Conservation (phyloP, 2,113 vertebrate genomes). For the Butorides virescens region DNA sequence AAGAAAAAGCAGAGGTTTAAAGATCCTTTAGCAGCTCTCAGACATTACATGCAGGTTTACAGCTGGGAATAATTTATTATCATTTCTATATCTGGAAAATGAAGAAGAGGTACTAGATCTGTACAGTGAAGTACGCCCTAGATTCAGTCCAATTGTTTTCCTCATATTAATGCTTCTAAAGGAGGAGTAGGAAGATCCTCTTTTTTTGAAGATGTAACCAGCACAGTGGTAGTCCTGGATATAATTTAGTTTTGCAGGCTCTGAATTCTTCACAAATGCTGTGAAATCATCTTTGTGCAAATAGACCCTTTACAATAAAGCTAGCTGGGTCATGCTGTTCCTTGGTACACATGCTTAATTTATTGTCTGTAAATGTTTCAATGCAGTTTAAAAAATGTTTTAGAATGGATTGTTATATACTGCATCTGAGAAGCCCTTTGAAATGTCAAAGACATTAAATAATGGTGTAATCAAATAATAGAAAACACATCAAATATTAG, state of each 20-base stretch:
- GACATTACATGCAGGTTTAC: neutral
- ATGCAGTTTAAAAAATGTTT: neutral
- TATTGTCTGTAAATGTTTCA: neutral
- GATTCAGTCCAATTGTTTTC: neutral
- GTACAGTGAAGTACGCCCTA: neutral
- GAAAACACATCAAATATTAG: neutral
- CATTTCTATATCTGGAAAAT: neutral
- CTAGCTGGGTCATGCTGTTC: neutral
- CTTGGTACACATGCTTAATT: neutral
- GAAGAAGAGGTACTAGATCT: neutral
- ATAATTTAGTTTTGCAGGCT: neutral
- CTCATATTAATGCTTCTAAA: neutral
- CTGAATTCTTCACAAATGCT: neutral
- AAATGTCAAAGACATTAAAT: neutral
- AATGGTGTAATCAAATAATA: neutral
- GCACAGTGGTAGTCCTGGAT: neutral
- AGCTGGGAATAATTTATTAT: neutral
- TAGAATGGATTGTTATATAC: neutral
- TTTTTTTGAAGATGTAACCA: neutral
- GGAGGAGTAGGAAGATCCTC: neutral
- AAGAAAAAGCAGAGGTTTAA: neutral
- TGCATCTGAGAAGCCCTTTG: neutral
- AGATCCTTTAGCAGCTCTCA: neutral
- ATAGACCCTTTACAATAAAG: neutral
- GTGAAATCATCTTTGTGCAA: neutral